Percentiles rank a stretch among this genome's conserved stretches.
phyloP scores from a whole-genome alignment of 2,113 vertebrate species.

The Dicaeum eximium region DNA sequence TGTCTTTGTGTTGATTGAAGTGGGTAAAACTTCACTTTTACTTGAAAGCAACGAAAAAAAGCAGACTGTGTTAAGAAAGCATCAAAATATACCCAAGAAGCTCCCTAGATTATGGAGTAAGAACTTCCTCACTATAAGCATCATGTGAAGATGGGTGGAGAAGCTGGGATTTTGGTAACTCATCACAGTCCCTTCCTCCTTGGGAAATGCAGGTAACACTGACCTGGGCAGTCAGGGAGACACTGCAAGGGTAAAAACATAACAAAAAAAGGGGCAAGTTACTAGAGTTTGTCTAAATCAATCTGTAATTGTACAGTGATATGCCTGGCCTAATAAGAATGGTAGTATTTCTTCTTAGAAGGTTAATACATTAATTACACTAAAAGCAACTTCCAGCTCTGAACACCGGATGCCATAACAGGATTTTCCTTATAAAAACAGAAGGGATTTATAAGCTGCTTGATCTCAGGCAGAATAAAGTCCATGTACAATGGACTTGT shows the following conservation, averaged over 20 bases:
- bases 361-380: background rate
- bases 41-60: background rate
- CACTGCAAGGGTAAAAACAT: background rate
- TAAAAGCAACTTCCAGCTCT: background rate
- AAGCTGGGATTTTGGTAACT: background rate
- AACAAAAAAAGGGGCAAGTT: background rate
- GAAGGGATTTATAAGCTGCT: slow-evolving; percentile 6
- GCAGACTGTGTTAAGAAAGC: background rate
- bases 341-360: background rate
- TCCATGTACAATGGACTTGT: background rate
- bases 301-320: accelerated
- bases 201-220: background rate
- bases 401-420: background rate
- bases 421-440: background rate
- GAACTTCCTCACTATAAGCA: background rate
- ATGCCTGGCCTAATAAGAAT: background rate
- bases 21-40: background rate
- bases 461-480: background rate
- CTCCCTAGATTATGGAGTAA: background rate
- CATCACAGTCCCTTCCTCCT: background rate
- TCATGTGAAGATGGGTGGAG: background rate
- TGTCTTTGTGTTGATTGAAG: background rate
- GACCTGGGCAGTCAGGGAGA: background rate
- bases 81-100: background rate
- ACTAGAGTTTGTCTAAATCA: background rate